A percentile compares a stretch with the other conserved stretches of the same genome.
phyloP scores from a whole-genome alignment of 2,888 invertebrate species.

The Drosophila bunnanda region DNA sequence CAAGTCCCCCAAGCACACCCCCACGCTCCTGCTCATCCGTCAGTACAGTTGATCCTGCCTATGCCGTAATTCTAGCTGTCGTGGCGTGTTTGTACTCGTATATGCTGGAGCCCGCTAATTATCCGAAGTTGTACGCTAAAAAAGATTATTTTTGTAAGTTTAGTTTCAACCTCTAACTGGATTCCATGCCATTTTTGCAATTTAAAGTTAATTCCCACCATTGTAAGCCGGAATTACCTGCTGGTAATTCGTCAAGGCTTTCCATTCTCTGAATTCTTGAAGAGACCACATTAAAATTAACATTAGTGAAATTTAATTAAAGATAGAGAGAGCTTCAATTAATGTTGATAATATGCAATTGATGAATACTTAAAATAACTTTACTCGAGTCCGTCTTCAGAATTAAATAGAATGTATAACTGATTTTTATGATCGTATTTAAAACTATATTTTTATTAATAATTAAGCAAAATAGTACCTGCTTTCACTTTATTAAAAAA shows the following conservation, averaged over 20 bases:
- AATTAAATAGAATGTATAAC: too few species aligned
- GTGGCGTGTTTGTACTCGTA: not conserved
- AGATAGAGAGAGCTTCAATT: not conserved
- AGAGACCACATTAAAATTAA: not conserved
- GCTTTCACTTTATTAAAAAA: not conserved
- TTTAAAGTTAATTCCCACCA: constrained; percentile 3
- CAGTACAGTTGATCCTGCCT: constrained; percentile 10
- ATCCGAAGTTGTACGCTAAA: not conserved
- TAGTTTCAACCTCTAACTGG: not conserved
- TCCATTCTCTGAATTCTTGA: not conserved
- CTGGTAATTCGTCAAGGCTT: not conserved
- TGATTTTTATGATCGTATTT: not conserved
- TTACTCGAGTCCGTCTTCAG: not conserved
- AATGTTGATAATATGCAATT: not conserved
- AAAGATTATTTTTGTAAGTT: not conserved
- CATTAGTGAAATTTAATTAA: not conserved
- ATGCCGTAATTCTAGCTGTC: not conserved
- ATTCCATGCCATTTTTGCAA: not conserved
- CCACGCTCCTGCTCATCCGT: constrained; percentile 3
- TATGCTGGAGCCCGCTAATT: not conserved
- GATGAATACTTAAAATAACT: not conserved
- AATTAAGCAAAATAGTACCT: not conserved
- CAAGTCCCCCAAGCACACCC: not conserved
- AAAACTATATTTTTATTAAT: not conserved
- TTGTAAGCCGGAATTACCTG: not conserved